These are phyloP conservation scores for Eunapius fragilis DNA, from an alignment of 37 sponge, comb jelly and placozoan genomes.

Conservation along the genomic window DNA sequence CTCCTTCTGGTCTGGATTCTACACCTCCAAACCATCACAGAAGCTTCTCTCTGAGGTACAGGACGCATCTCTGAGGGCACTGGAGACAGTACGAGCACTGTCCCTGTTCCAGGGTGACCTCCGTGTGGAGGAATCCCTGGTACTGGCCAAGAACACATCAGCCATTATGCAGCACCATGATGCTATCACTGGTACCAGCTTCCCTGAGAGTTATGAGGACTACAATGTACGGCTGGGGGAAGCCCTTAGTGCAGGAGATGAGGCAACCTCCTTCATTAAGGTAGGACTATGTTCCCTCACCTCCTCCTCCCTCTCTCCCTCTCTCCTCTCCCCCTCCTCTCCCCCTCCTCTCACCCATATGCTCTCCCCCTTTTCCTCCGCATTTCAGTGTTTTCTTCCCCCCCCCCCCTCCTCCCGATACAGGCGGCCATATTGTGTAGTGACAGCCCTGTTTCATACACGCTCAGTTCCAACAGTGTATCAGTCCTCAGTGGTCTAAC, in stretches of 20 bases:
- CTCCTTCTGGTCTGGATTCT: conserved; percentile 63
- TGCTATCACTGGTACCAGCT: conserved; percentile 64
- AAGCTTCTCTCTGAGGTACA: conserved; percentile 34
- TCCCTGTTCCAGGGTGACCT: not conserved
- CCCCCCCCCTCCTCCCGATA: too few species aligned
- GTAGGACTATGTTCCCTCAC: too few species aligned
- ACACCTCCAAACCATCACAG: conserved; percentile 61
- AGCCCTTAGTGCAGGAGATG: conserved; percentile 5
- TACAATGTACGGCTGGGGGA: conserved; percentile 34
- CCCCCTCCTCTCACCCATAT: too few species aligned
- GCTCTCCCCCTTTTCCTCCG: too few species aligned
- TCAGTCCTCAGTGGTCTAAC: conserved; percentile 20
- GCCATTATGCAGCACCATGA: conserved; percentile 63
- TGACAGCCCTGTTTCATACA: too few species aligned
- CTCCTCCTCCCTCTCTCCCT: too few species aligned
- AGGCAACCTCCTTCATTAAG: too few species aligned
- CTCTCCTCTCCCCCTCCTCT: too few species aligned
- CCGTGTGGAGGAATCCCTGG: not conserved
- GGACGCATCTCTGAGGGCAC: conserved; percentile 15
- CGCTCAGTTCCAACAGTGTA: not conserved
- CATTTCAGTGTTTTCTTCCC: not conserved
- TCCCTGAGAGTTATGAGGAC: conserved; percentile 47
- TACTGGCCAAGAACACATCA: conserved; percentile 26
- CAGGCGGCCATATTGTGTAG: conserved; percentile 8
- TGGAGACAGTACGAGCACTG: not conserved